Base-by-base conservation (phyloP, 2,888 invertebrate genomes). In the Augochlorella aurata region DNA sequence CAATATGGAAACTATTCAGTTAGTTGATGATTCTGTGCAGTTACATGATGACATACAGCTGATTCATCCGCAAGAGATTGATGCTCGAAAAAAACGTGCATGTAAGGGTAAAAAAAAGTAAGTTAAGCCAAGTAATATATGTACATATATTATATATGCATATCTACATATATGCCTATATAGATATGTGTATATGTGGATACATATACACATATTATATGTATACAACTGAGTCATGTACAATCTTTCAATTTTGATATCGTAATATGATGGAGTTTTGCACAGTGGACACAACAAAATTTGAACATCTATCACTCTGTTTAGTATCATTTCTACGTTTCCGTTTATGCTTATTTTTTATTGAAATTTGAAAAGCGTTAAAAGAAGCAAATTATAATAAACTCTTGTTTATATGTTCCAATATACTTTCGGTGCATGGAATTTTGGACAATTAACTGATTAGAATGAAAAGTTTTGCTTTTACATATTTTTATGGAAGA, bases 21-120 rank as follows among this genome's bases (percentile, higher is more conserved):
- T 90, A 72, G 78, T 89, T 21, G 87, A 90, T 45, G 85, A 89
- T 77, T 58, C 88, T 16, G 45, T 87, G 24, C 83, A 89, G 10
- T 79, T 89, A 49, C 86, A 88, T 18, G 81, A 87, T 2, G 80
- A 90, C 49, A 79, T 89, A 12, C 83, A 85, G 2, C 75, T 87
- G 58, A 65, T 87, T 24, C 73, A 68, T 52, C 63, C 83, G 8
- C 88, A 88, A 63, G 88, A 91, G 50, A 38, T 72, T 0, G 85
- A 89, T 14, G 0, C 76, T 16, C 90, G 88, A 70, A 92, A 88
- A 73, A 92, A 91, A 83, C 89, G 86, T 29, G 75, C 69, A 45
- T 75, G 77, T 4, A 92, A 93, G 83, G 91, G 89, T 49, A 93
- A 92, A 83, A 93, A 92, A 81, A 93, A 92, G 93, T 93, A 87